Base-by-base conservation (phyloP, 2,888 invertebrate genomes). In the Dryomyza anilis region DNA sequence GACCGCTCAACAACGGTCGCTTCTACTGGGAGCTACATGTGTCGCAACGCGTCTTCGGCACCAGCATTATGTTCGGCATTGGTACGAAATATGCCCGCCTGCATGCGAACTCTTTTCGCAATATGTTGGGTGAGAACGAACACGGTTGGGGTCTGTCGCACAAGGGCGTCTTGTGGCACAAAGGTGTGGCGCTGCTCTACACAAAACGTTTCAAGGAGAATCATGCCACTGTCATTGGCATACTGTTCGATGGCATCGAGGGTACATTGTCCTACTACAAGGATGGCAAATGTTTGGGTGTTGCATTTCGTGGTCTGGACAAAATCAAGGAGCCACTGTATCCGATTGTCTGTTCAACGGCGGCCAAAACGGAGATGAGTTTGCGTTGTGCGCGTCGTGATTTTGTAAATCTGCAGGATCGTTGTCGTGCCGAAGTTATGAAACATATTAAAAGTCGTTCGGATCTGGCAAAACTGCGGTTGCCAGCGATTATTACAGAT, bases 11-110 rank as follows among this genome's bases (percentile, higher is more conserved):
- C 78, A 86, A 88, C 73, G 87, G 86, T 1, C 79, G 84, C 39
- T 86, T 87, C 78, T 90, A 89, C 77, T 90, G 90, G 90, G 89
- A 91, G 77, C 80, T 91, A 63, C 84, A 85, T 69, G 82, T 86
- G 0, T 87, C 88, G 0, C 87, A 88, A 72, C 81, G 91, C 50
- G 86, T 91, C 46, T 91, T 90, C 75, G 91, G 91, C 23, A 91
- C 91, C 1, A 84, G 89, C 73, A 90, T 91, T 84, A 91, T 91
- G 91, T 90, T 91, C 73, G 91, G 91, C 16, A 85, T 90, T 53
- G 72, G 72, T n/a, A 72, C 72, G 6, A 70, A 70, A 30, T 64
- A 68, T n/a, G 69, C 71, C 10, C 65, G 72, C 88, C 82, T 91
- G 2, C 89, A 91, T 76, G 88, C 87, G 1, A 88, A 89, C 75